A percentile compares a stretch with the other conserved stretches of the same genome.
Evolutionary conservation across 2,888 invertebrate species (phyloP).

Genomic region (Raillietiella orientalis): DNA sequence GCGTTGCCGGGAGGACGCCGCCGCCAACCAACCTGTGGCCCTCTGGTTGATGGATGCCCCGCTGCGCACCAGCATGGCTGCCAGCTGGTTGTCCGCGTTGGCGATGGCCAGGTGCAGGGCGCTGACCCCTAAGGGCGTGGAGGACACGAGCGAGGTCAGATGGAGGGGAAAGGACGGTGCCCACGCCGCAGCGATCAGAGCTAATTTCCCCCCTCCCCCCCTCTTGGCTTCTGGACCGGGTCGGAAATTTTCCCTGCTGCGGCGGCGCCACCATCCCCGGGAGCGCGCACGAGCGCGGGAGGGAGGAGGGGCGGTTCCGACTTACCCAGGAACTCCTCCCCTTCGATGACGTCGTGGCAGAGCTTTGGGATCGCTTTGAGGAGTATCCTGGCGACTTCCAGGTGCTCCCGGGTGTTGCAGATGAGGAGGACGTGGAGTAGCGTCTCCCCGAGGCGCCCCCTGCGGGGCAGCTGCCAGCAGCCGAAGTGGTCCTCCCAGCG

Average conservation of each 20-base stretch:
- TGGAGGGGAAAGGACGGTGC: neutral
- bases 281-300: neutral
- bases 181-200: no score
- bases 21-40: conserved; percentile 33
- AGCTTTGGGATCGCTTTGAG: conserved; percentile 68
- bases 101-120: conserved; percentile 85
- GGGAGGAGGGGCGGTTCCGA: conserved; percentile 1
- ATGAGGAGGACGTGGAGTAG: conserved; percentile 77
- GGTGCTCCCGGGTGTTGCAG: conserved; percentile 53
- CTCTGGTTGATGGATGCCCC: conserved; percentile 73
- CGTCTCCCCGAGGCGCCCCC: conserved; percentile 82
- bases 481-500: conserved; percentile 72
- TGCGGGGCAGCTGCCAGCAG: conserved; percentile 89
- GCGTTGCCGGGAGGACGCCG: neutral
- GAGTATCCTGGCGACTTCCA: conserved; percentile 51
- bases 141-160: neutral
- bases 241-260: no score
- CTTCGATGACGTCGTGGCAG: conserved; percentile 76
- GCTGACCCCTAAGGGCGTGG: conserved; percentile 35
- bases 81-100: conserved; percentile 77
- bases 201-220: no score
- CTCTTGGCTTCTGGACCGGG: no score
- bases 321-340: conserved; percentile 74
- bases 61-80: conserved; percentile 64
- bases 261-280: no score